Evolutionary conservation across 2,113 vertebrate species (phyloP).

Genomic region (Ammospiza caudacuta): DNA sequence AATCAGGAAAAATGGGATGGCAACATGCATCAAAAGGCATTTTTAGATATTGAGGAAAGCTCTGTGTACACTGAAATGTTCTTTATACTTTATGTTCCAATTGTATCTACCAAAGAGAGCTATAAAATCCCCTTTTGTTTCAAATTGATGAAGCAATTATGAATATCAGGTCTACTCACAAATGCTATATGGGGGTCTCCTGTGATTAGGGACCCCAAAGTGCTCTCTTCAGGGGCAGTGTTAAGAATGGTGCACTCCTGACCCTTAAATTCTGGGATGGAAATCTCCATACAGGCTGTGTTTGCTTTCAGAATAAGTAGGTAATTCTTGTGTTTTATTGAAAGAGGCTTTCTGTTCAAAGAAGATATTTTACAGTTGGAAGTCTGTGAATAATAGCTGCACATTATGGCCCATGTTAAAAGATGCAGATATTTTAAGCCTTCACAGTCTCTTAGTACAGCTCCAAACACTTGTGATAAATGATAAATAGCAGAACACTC

Average conservation of each 20-base stretch:
- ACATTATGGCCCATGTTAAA: background rate
- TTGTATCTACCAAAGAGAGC: background rate
- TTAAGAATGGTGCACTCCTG: background rate
- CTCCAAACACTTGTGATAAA: constrained; percentile 11
- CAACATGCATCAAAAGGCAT: background rate
- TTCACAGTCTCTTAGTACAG: background rate
- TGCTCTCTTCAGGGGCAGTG: background rate
- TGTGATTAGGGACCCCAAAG: background rate
- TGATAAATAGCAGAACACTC: background rate
- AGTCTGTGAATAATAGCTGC: background rate
- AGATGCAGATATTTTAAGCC: background rate
- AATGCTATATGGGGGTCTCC: background rate
- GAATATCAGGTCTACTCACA: background rate
- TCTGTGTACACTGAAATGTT: background rate
- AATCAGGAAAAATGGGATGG: background rate
- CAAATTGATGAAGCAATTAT: background rate
- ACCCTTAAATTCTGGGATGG: background rate
- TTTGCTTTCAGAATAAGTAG: background rate
- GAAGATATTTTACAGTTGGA: background rate
- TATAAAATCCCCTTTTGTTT: background rate
- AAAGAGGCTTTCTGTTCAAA: background rate
- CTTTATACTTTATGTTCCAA: background rate
- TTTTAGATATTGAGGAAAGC: background rate
- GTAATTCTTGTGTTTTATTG: background rate
- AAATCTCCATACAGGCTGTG: background rate